Conservation (phyloP, 1,140 invertebrate species). For the Conopomorpha cramerella region DNA sequence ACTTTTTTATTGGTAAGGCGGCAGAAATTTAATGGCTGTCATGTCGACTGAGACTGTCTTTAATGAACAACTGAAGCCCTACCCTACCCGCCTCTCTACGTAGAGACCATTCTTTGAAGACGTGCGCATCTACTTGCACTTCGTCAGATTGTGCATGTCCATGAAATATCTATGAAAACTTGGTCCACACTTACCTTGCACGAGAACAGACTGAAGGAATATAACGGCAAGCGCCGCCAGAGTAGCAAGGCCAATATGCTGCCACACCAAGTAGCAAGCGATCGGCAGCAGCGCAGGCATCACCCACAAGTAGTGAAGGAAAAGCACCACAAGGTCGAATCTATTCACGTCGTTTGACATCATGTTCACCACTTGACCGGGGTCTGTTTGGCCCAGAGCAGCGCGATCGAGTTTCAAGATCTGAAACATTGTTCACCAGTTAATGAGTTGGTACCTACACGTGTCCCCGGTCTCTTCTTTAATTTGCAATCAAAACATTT, state of each 20-base stretch:
- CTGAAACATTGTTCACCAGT: slow-evolving; percentile 33
- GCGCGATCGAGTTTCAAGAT: slow-evolving; percentile 62
- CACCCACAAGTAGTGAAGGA: slow-evolving; percentile 70
- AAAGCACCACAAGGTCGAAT: slow-evolving; percentile 60
- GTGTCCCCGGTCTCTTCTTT: no score
- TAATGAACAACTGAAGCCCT: no score
- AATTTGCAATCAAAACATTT: no score
- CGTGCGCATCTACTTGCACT: no score
- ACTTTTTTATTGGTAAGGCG: no score
- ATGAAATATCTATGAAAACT: no score
- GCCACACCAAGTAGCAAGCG: slow-evolving; percentile 68
- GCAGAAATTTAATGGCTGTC: no score
- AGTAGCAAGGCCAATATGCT: slow-evolving; percentile 61
- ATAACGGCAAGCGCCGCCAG: slow-evolving; percentile 66
- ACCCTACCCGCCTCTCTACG: no score
- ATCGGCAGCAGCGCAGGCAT: slow-evolving; percentile 73
- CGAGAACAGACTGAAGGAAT: slow-evolving; percentile 64
- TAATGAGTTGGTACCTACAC: no score
- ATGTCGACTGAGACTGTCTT: no score
- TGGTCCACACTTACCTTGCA: slow-evolving; percentile 68
- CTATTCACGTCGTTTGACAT: slow-evolving; percentile 82
- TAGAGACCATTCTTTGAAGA: no score
- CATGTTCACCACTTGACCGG: slow-evolving; percentile 85
- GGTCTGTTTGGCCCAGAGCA: slow-evolving; percentile 73
- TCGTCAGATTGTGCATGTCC: no score